Conservation (phyloP, 1,140 invertebrate species). For the Lepidurus arcticus region DNA sequence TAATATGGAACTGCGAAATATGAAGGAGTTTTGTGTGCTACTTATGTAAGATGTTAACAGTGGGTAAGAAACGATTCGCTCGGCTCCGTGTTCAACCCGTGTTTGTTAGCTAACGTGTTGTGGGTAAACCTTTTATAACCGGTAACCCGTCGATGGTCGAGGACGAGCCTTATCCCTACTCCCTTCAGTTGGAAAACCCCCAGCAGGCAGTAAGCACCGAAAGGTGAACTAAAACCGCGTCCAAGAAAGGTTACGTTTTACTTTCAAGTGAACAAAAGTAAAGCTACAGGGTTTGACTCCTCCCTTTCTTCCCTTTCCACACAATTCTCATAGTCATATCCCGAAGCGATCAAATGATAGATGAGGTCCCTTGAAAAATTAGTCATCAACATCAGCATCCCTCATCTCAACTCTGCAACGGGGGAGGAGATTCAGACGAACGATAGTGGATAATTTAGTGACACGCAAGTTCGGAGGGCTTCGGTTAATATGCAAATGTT, state of each 20-base stretch:
- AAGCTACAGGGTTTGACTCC: conserved; percentile 3
- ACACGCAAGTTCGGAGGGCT: too few species aligned
- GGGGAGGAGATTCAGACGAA: too few species aligned
- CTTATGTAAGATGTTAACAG: background rate
- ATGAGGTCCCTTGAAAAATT: background rate
- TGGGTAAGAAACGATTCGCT: background rate
- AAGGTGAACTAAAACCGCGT: background rate
- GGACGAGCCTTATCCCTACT: background rate
- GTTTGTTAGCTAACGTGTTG: background rate
- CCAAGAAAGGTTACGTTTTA: background rate
- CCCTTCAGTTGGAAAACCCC: background rate
- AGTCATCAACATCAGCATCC: too few species aligned
- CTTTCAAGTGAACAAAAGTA: background rate
- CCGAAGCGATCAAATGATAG: background rate
- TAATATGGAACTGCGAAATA: too few species aligned
- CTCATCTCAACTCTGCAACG: too few species aligned
- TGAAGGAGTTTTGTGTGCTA: background rate
- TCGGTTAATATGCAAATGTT: too few species aligned
- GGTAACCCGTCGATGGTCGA: background rate
- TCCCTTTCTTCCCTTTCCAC: background rate
- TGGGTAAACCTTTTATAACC: background rate
- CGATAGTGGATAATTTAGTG: too few species aligned
- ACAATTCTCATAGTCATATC: background rate
- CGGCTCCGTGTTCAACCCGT: background rate
- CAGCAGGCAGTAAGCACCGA: background rate